Evolutionary conservation across 2,888 invertebrate genomes (phyloP), one percentile per base, ranked within the genome.

Genomic region (Allolobophora icterica): DNA sequence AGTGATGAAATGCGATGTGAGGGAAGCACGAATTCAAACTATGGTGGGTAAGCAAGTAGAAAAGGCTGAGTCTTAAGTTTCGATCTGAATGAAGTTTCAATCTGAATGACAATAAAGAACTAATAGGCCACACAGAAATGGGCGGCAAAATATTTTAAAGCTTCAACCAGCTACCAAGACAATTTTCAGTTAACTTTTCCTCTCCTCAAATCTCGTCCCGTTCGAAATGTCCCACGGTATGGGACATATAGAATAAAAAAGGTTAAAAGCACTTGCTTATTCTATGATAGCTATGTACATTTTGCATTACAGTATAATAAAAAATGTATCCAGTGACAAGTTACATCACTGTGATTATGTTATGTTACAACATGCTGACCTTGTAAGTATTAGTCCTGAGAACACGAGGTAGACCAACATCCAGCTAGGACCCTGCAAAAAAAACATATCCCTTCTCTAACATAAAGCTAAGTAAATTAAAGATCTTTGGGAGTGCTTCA

Each of bases 391-490:
- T 6, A 97, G 96, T 91, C 99, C 99, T 90, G 99, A 98, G 15
- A 98, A 95, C 0, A 98, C 95, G 92, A 99, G 96, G 95, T 99
- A 99, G 0, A 96, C 96, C 95, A 99, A 96, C 97, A 99, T 97
- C 89, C 97, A 96, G 11, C 97, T 96, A 0, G 99, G 99, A 21
- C 99, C 98, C 97, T 98, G 96, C 6, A 89, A 87, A 87, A 2
- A 33, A 21, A 71, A 58, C 17, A 71, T 17, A n/a, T 71, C 30
- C n/a, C 30, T n/a, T 71, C n/a, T 42, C 42, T 42, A 42, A 42
- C 42, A 52, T 52, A 52, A 52, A 3, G 19, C 52, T 52, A 52
- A 19, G 30, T 71, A 71, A 30, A 30, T 30, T n/a, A 71, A 71
- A n/a, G n/a, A n/a, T n/a, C 6, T 1, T 71, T 71, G 71, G n/a